Conservation (phyloP, 2,797 vertebrate species). For the Dallia pectoralis region DNA sequence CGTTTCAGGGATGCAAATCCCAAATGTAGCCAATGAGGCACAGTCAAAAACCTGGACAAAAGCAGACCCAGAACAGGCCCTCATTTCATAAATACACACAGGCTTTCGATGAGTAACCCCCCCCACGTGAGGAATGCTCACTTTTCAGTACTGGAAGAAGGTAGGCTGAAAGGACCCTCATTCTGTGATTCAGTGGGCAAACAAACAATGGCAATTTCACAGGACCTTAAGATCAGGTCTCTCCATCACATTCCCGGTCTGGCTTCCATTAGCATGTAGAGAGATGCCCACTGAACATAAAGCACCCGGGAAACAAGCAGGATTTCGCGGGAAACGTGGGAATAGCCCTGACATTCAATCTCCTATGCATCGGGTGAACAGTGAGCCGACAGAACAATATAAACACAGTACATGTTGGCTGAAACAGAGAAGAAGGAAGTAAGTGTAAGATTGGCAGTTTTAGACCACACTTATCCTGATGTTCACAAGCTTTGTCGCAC, state of each 20-base stretch:
- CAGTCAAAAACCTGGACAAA: neutral
- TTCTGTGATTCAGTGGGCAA: slow-evolving; percentile 55
- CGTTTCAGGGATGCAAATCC: slow-evolving; percentile 19
- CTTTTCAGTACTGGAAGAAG: slow-evolving; percentile 53
- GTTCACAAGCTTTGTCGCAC: neutral
- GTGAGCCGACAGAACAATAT: neutral
- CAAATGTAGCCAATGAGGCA: slow-evolving; percentile 7
- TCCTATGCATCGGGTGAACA: neutral
- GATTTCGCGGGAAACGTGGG: slow-evolving; percentile 46
- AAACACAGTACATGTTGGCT: neutral
- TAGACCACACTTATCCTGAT: neutral
- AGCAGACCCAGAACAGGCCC: neutral
- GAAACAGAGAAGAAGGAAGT: neutral
- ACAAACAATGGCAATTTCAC: slow-evolving; percentile 78
- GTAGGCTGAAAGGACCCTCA: slow-evolving; percentile 39
- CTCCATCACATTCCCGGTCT: slow-evolving; percentile 27
- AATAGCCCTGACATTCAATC: slow-evolving; percentile 33
- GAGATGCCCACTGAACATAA: slow-evolving; percentile 52
- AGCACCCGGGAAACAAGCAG: slow-evolving; percentile 46
- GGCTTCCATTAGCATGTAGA: slow-evolving; percentile 71
- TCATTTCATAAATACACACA: slow-evolving; percentile 8
- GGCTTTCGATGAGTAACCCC: neutral
- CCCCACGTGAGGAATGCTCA: slow-evolving; percentile 63
- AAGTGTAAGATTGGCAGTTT: neutral
- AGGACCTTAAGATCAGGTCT: slow-evolving; percentile 49